phyloP scores from a whole-genome alignment of 2,113 vertebrate species.

The Poecile atricapillus region DNA sequence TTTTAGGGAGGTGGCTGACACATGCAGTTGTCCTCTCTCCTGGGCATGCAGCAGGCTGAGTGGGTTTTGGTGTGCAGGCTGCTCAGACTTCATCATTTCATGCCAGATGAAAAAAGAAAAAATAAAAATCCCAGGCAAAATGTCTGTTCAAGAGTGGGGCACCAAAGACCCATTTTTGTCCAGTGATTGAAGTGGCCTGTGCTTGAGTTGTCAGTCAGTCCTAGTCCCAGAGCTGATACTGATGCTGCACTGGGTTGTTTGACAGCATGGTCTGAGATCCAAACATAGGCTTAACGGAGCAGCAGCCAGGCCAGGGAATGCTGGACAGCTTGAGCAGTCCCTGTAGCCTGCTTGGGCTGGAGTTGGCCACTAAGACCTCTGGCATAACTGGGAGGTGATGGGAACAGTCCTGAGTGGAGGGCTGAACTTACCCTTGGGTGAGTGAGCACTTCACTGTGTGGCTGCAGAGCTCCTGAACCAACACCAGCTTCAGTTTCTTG shows the following conservation, averaged over 20 bases:
- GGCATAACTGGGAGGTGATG: background rate
- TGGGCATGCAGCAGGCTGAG: background rate
- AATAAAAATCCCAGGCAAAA: background rate
- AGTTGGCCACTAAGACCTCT: background rate
- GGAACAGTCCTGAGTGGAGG: background rate
- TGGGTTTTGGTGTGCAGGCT: background rate
- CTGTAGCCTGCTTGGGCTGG: background rate
- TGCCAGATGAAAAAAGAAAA: background rate
- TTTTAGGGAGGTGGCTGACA: background rate
- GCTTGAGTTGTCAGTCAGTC: background rate
- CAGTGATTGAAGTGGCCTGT: background rate
- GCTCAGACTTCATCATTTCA: background rate
- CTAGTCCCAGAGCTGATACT: background rate
- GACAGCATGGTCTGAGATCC: background rate
- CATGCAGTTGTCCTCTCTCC: background rate
- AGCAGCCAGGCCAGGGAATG: background rate
- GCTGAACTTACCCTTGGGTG: background rate
- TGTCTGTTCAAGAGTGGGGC: background rate
- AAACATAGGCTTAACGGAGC: background rate
- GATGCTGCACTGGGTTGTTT: background rate
- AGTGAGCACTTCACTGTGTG: background rate
- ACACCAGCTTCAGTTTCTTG: background rate
- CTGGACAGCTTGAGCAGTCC: background rate
- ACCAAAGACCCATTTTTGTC: background rate
- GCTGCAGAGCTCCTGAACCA: background rate